A percentile compares a stretch with the other conserved stretches of the same genome.
phyloP scores from a whole-genome alignment of 2,113 vertebrate species.

The Nesogale talazaci region DNA sequence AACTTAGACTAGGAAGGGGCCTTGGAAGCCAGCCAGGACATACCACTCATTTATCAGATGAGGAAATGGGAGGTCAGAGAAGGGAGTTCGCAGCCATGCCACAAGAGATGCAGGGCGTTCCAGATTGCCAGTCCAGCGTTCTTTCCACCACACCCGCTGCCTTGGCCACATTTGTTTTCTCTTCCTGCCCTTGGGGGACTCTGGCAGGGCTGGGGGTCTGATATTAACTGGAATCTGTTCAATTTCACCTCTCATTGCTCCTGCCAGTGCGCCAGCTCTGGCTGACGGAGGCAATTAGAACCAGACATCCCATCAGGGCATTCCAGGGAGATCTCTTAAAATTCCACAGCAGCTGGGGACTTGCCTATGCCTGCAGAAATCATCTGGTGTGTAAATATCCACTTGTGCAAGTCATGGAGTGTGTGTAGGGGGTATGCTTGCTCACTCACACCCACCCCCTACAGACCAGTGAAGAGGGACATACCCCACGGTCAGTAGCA shows the following conservation, averaged over 20 bases:
- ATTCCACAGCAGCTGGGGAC: constrained; percentile 77
- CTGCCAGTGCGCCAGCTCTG: constrained; percentile 64
- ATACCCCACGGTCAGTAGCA: not conserved
- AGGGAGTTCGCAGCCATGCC: fast-evolving
- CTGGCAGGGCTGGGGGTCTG: constrained; percentile 72
- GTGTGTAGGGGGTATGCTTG: not conserved
- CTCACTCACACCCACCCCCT: constrained; percentile 19
- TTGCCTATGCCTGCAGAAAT: constrained; percentile 76
- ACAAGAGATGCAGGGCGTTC: not conserved
- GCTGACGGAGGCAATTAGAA: constrained; percentile 76
- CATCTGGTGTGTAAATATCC: constrained; percentile 69
- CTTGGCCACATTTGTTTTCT: constrained; percentile 64
- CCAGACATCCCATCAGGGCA: constrained; percentile 79
- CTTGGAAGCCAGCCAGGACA: not conserved
- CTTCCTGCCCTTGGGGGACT: constrained; percentile 64
- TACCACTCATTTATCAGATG: not conserved
- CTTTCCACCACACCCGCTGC: constrained; percentile 42
- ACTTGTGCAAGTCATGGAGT: constrained; percentile 38
- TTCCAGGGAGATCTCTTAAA: constrained; percentile 77
- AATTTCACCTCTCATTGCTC: constrained; percentile 79
- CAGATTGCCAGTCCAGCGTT: not conserved
- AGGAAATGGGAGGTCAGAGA: not conserved
- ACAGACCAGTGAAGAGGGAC: constrained; percentile 35
- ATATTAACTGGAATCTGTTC: constrained; percentile 79
- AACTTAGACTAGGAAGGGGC: not conserved